Conservation (phyloP, 1,140 invertebrate species). For the Zaprionus kolodkinae region DNA sequence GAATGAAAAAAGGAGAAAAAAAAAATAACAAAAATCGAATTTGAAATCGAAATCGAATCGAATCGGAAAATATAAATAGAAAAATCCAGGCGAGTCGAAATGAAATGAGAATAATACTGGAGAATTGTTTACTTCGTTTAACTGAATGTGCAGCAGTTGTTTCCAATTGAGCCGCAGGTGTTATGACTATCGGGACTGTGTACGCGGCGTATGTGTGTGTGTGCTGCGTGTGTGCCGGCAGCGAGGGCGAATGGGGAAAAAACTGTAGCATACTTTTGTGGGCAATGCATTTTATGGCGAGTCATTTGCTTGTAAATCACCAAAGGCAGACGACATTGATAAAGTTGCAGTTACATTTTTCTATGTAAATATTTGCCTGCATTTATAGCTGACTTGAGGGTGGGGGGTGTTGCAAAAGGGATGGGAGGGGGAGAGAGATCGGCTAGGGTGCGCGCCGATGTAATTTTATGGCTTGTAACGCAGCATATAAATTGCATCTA, state of each 20-base stretch:
- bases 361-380: constrained; percentile 80
- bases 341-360: constrained; percentile 81
- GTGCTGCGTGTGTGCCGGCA: neutral
- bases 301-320: constrained; percentile 77
- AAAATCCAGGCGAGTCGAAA: constrained; percentile 28
- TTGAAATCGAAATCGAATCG: constrained; percentile 36
- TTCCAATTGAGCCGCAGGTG: constrained; percentile 61
- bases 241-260: constrained; percentile 17
- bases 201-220: neutral
- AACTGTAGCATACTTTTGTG: constrained; percentile 56
- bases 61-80: constrained; percentile 47
- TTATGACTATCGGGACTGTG: constrained; percentile 56
- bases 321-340: constrained; percentile 81
- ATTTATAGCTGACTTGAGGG: constrained; percentile 67
- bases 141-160: constrained; percentile 24
- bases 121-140: constrained; percentile 28
- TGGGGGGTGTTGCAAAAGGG: constrained; percentile 5
- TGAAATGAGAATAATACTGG: constrained; percentile 27
- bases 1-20: constrained; percentile 48
- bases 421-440: neutral
- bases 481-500: constrained; percentile 62
- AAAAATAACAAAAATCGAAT: constrained; percentile 51
- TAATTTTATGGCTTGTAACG: constrained; percentile 67
- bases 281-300: constrained; percentile 70
- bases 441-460: constrained; percentile 19